Conservation (phyloP, 92 coral and sea anemone species). For the Chrysogorgia sp. region DNA sequence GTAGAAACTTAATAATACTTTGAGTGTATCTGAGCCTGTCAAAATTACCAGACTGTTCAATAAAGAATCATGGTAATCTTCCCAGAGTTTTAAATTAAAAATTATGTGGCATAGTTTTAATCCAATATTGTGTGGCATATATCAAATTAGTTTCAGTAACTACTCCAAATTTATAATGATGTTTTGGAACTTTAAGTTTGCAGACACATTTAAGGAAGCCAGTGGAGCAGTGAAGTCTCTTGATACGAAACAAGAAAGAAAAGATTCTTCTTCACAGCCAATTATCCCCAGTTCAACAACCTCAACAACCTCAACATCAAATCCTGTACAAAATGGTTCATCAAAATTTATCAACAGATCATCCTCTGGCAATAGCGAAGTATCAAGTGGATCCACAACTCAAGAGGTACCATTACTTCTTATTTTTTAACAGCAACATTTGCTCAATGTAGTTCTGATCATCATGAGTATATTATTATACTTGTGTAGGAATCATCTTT, state of each 20-base stretch:
- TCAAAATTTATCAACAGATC: conserved; percentile 28
- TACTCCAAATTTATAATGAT: background rate
- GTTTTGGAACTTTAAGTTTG: conserved; percentile 83
- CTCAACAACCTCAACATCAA: conserved; percentile 42
- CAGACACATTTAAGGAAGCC: conserved; percentile 86
- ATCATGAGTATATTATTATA: background rate
- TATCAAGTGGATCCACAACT: conserved; percentile 24
- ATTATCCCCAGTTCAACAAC: conserved; percentile 36
- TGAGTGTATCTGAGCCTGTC: background rate
- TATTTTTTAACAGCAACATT: conserved; percentile 50
- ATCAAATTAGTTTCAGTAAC: background rate
- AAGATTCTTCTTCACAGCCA: conserved; percentile 43
- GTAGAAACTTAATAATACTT: background rate
- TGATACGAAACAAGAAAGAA: conserved; percentile 56
- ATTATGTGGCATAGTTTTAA: no score
- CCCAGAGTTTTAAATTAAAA: no score
- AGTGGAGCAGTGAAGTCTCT: conserved; percentile 71
- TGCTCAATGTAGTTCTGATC: background rate
- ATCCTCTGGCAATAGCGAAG: conserved; percentile 25
- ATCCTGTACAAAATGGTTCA: conserved; percentile 54
- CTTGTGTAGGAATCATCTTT: conserved; percentile 28
- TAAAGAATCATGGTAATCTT: background rate
- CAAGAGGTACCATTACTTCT: conserved; percentile 41
- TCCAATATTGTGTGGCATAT: no score
- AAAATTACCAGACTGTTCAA: no score